These are phyloP conservation scores for Elephas maximus DNA, from an alignment of 2,113 vertebrate species.

Conservation along the genomic window DNA sequence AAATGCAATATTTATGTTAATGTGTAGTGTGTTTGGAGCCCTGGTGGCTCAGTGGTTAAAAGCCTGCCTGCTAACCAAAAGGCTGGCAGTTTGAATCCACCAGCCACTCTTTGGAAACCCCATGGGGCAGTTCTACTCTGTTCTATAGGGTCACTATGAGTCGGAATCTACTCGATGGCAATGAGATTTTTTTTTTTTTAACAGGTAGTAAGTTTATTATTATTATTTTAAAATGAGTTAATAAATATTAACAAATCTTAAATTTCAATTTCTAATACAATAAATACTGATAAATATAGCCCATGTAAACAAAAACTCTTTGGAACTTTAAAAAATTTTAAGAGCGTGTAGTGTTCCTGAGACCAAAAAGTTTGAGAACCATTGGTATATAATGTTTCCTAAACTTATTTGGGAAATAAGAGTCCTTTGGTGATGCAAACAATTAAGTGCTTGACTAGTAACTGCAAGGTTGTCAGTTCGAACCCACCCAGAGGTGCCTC, in stretches of 20 bases:
- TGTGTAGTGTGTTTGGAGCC: background rate
- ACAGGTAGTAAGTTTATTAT: background rate
- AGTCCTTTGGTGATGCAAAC: too few species aligned
- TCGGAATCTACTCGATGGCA: too few species aligned
- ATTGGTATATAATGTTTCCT: background rate
- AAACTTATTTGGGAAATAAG: background rate
- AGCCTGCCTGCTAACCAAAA: too few species aligned
- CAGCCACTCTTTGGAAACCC: too few species aligned
- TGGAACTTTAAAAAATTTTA: background rate
- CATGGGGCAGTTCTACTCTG: too few species aligned
- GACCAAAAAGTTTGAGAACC: background rate
- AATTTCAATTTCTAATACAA: background rate
- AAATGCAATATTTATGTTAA: background rate
- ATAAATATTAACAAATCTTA: background rate
- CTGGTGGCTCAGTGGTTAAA: too few species aligned
- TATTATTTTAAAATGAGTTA: background rate
- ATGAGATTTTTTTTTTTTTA: too few species aligned
- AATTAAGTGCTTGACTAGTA: too few species aligned
- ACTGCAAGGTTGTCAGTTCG: too few species aligned
- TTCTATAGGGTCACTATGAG: too few species aligned
- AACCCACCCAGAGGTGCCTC: too few species aligned
- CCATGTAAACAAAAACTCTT: background rate
- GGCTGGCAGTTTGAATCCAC: too few species aligned
- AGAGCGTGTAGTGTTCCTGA: background rate
- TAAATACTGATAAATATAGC: background rate